A percentile compares a stretch with the other conserved stretches of the same genome.
These are phyloP conservation scores for Notarius lentiginosus DNA, from an alignment of 2,113 vertebrate genomes.

Conservation along the genomic window DNA sequence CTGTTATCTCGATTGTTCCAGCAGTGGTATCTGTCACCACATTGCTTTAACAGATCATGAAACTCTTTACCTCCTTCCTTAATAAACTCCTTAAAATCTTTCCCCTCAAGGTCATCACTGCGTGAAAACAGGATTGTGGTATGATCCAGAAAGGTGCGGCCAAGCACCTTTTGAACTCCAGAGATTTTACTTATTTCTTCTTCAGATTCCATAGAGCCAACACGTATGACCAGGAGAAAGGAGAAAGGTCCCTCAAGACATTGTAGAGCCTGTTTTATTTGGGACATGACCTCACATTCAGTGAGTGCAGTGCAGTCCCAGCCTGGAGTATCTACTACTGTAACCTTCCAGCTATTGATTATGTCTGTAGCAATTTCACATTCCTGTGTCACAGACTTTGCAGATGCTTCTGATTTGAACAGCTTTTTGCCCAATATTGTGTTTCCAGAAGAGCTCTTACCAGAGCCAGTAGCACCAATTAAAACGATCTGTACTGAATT, in stretches of 20 bases:
- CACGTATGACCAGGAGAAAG: conserved; percentile 29
- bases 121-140: conserved; percentile 37
- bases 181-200: conserved; percentile 9
- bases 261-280: background rate
- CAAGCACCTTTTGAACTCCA: background rate
- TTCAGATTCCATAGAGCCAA: conserved; percentile 13
- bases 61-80: conserved; percentile 1
- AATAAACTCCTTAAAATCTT: conserved; percentile 23
- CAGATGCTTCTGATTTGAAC: conserved; percentile 14
- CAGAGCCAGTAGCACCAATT: conserved; percentile 36
- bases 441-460: conserved; percentile 42
- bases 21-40: background rate
- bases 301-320: conserved; percentile 39
- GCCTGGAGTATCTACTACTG: conserved; percentile 41
- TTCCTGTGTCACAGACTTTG: conserved; percentile 30
- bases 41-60: background rate
- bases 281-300: background rate
- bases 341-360: conserved; percentile 16
- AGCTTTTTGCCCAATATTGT: conserved; percentile 20
- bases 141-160: background rate
- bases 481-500: conserved; percentile 33
- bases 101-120: conserved; percentile 24
- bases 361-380: background rate
- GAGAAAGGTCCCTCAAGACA: background rate
- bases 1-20: conserved; percentile 28